Conservation (phyloP, 30 jellyfish, hydroid and myxozoan genomes). For the Aurelia aurita region DNA sequence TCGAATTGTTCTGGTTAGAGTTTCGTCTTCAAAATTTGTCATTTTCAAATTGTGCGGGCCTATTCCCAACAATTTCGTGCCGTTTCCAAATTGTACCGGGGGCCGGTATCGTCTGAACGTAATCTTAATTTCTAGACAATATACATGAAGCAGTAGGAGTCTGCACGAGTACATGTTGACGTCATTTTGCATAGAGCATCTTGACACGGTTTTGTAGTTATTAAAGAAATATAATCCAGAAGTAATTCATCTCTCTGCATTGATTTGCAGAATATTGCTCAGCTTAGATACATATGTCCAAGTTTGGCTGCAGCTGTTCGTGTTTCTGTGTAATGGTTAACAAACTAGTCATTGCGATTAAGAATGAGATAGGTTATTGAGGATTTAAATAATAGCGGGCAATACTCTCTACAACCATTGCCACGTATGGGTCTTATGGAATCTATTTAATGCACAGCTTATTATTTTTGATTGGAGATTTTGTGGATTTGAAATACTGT, state of each 20-base stretch:
- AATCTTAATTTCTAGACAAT: too few species aligned
- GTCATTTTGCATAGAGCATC: too few species aligned
- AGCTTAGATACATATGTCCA: background rate
- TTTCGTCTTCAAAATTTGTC: too few species aligned
- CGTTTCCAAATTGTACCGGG: too few species aligned
- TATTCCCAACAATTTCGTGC: too few species aligned
- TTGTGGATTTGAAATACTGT: constrained; percentile 5
- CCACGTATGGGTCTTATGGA: constrained; percentile 1
- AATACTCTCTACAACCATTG: background rate
- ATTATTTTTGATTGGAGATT: background rate
- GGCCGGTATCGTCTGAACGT: too few species aligned
- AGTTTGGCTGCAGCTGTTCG: background rate
- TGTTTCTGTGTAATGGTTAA: constrained; percentile 46
- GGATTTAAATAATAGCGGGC: background rate
- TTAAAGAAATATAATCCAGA: background rate
- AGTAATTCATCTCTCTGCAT: background rate
- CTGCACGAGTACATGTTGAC: too few species aligned
- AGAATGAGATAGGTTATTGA: background rate
- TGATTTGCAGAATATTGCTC: constrained; percentile 4
- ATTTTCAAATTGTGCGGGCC: too few species aligned
- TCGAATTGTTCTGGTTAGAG: too few species aligned
- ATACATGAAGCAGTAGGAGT: too few species aligned
- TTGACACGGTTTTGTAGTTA: background rate
- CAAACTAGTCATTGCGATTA: constrained; percentile 41
- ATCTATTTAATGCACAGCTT: background rate